phyloP scores from a whole-genome alignment of 2,797 vertebrate species.

The Bovichtus variegatus region DNA sequence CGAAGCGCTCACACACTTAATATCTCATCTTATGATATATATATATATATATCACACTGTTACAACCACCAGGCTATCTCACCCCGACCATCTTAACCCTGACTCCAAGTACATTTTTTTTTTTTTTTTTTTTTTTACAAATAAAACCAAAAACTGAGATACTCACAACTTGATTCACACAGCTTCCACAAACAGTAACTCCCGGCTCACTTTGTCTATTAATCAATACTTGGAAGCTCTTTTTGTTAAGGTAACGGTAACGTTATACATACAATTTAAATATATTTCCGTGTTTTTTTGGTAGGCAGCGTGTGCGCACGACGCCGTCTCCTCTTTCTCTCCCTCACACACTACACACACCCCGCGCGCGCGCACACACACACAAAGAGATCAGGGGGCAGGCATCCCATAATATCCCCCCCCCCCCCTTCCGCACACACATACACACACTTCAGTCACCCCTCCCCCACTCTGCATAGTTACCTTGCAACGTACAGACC shows the following conservation, averaged over 20 bases:
- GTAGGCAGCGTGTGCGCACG: slow-evolving; percentile 80
- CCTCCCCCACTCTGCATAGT: slow-evolving; percentile 90
- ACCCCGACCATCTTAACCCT: not conserved
- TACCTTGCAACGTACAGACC: slow-evolving; percentile 95
- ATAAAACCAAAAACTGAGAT: slow-evolving; percentile 54
- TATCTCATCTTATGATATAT: not conserved
- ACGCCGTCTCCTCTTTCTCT: slow-evolving; percentile 84
- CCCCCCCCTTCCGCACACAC: slow-evolving; percentile 40
- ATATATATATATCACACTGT: too few species aligned
- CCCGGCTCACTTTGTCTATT: slow-evolving; percentile 62
- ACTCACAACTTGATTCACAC: slow-evolving; percentile 81
- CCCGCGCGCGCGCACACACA: slow-evolving; percentile 86
- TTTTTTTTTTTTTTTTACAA: too few species aligned
- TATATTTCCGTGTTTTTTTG: slow-evolving; percentile 71
- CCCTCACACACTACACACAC: slow-evolving; percentile 83
- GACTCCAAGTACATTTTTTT: not conserved
- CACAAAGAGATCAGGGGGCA: slow-evolving; percentile 92
- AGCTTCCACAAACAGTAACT: slow-evolving; percentile 62
- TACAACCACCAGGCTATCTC: slow-evolving; percentile 6
- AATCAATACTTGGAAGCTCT: slow-evolving; percentile 53
- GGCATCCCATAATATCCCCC: slow-evolving; percentile 90
- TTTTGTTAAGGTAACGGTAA: slow-evolving; percentile 39
- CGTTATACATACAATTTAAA: slow-evolving; percentile 61
- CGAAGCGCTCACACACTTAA: not conserved
- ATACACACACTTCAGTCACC: slow-evolving; percentile 79